Conservation (phyloP, 2,797 vertebrate genomes). For the Halcyon badia region DNA sequence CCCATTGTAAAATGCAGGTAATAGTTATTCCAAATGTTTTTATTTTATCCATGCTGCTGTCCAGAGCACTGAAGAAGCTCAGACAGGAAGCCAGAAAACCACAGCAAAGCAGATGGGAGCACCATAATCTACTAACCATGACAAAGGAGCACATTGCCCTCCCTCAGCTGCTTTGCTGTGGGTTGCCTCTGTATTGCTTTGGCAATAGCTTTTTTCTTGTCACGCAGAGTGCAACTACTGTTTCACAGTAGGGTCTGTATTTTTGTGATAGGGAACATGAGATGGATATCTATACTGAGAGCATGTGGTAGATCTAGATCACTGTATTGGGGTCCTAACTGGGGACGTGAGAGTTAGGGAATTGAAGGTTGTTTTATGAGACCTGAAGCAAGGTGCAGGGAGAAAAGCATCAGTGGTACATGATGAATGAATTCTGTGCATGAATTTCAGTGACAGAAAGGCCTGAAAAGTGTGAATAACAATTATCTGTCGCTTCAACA, state of each 20-base stretch:
- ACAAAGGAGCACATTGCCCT: background rate
- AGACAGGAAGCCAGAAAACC: background rate
- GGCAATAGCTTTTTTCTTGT: background rate
- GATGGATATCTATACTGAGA: background rate
- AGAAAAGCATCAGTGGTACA: background rate
- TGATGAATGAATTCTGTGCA: background rate
- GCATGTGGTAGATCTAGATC: rapidly evolving
- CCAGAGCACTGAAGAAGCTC: background rate
- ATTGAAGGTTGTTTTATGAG: background rate
- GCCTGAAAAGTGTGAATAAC: background rate
- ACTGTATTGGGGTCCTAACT: background rate
- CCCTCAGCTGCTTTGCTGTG: background rate
- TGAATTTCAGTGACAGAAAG: background rate
- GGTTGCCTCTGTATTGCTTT: background rate
- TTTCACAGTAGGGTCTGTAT: background rate
- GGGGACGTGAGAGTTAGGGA: background rate
- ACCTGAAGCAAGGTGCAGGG: background rate
- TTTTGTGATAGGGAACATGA: background rate
- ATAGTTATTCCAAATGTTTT: background rate
- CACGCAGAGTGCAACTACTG: background rate
- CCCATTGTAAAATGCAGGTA: background rate
- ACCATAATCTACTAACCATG: background rate
- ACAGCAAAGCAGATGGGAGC: background rate
- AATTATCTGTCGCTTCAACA: background rate
- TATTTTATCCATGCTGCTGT: background rate